Conservation (phyloP, 2,888 invertebrate genomes). For the Blera fallax region DNA sequence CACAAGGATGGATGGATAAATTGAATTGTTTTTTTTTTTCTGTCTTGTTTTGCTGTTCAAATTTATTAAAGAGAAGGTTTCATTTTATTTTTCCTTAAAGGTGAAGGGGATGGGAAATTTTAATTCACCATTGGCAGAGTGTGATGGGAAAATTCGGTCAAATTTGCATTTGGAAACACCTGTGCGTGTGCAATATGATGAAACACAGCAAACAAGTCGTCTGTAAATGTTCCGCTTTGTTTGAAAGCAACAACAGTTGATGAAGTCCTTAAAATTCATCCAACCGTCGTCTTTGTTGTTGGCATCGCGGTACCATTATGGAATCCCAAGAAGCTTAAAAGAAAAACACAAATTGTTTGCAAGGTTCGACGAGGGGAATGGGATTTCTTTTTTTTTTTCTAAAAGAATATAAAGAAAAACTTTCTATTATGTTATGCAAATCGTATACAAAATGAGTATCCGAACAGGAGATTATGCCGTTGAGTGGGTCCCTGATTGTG, state of each 20-base stretch:
- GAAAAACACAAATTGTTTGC: constrained; percentile 46
- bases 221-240: constrained; percentile 45
- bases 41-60: neutral
- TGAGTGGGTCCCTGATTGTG: constrained; percentile 52
- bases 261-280: constrained; percentile 68
- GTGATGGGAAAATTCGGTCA: constrained; percentile 58
- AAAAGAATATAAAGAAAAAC: constrained; percentile 34
- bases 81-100: neutral
- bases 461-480: constrained; percentile 66
- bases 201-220: constrained; percentile 35
- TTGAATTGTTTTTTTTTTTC: constrained; percentile 12
- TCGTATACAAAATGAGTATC: constrained; percentile 66
- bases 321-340: constrained; percentile 49
- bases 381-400: neutral
- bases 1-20: neutral
- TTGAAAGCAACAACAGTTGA: constrained; percentile 53
- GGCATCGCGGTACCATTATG: constrained; percentile 34
- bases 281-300: constrained; percentile 15
- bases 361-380: neutral
- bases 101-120: constrained; percentile 1
- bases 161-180: constrained; percentile 70
- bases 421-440: constrained; percentile 70
- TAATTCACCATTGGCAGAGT: neutral
- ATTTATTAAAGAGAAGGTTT: constrained; percentile 30
- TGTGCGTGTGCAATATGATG: constrained; percentile 59